Percentiles rank a stretch among this genome's conserved stretches.
Conservation (phyloP, 53 echinoderm and acorn worm genomes). For the Actinopyga echinites region DNA sequence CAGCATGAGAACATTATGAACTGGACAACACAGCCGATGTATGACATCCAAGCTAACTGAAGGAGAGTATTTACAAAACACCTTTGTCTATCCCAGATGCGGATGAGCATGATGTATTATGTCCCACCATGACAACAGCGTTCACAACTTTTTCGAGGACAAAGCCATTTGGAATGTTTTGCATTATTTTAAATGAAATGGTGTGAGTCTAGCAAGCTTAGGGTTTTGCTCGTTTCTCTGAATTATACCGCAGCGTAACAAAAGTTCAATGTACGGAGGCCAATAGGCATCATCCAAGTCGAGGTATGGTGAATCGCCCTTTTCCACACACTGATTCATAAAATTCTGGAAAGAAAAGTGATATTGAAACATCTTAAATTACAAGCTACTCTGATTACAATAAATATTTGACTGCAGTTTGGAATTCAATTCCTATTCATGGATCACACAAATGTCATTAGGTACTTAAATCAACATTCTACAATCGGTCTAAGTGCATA, state of each 20-base stretch:
- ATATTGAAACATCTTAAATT: background rate
- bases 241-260: constrained; percentile 83
- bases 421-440: background rate
- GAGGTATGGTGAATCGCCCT: constrained; percentile 69
- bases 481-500: no score
- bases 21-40: no score
- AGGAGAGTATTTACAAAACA: no score
- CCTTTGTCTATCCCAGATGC: no score
- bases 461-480: no score
- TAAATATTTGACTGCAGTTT: background rate
- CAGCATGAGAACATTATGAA: no score
- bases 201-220: constrained; percentile 66
- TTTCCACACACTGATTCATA: constrained; percentile 78
- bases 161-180: no score
- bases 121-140: no score
- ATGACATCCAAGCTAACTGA: no score
- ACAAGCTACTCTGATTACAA: background rate
- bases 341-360: constrained; percentile 59
- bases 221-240: constrained; percentile 73
- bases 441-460: no score
- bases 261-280: constrained; percentile 91
- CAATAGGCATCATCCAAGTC: constrained; percentile 75
- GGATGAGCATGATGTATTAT: no score
- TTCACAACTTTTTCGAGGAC: no score
- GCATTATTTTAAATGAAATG: constrained; percentile 57